phyloP scores from a whole-genome alignment of 2,113 vertebrate genomes.

The Apteryx owenii region DNA sequence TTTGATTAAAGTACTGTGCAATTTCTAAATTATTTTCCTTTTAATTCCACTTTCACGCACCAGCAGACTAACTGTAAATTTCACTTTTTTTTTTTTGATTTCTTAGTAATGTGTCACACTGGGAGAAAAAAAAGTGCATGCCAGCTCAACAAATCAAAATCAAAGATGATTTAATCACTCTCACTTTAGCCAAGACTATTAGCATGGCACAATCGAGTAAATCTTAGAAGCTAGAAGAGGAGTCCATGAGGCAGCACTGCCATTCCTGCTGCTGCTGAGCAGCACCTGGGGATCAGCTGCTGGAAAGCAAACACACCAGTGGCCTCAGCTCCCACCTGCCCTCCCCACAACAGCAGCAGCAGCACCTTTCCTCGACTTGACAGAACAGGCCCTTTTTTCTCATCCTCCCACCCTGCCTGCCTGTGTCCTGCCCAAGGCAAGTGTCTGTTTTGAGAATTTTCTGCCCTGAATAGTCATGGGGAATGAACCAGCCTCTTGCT shows the following conservation, averaged over 20 bases:
- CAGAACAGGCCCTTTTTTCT: not conserved
- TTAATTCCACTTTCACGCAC: conserved; percentile 49
- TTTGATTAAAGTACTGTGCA: conserved; percentile 27
- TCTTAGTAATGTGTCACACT: conserved; percentile 63
- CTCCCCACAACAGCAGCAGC: not conserved
- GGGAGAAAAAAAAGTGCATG: conserved; percentile 31
- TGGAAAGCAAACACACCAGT: not conserved
- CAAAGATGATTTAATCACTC: conserved; percentile 72
- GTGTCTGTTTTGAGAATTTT: not conserved
- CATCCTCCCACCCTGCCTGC: not conserved
- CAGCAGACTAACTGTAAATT: conserved; percentile 63
- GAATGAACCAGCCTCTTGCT: not conserved
- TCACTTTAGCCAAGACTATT: conserved; percentile 67
- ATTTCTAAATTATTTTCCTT: conserved; percentile 56
- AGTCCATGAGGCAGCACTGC: not conserved
- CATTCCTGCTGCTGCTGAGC: not conserved
- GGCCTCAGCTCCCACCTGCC: not conserved
- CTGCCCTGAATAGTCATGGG: not conserved
- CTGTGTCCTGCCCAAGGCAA: not conserved
- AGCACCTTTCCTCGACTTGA: not conserved
- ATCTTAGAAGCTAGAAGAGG: conserved; percentile 13
- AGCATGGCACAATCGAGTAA: conserved; percentile 55
- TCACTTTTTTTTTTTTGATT: conserved; percentile 65
- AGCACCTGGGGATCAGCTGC: not conserved
- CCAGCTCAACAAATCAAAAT: conserved; percentile 67